Percentiles rank a stretch among this genome's conserved stretches.
phyloP scores from a whole-genome alignment of 2,113 vertebrate species.

The Dunckerocampus dactyliophorus region DNA sequence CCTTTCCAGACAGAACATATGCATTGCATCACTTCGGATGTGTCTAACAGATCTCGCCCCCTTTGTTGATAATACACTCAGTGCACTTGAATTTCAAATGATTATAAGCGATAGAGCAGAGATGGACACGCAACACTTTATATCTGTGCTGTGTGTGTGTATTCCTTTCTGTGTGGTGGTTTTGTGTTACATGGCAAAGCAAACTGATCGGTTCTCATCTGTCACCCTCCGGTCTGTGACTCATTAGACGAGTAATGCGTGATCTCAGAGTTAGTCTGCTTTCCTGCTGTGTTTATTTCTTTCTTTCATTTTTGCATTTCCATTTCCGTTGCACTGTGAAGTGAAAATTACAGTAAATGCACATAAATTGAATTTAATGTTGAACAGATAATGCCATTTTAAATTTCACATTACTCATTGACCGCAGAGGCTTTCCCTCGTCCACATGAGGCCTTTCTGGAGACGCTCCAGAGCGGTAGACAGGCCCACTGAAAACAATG shows the following conservation, averaged over 20 bases:
- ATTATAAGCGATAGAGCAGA: slow-evolving; percentile 11
- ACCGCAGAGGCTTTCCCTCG: neutral
- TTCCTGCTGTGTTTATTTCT: slow-evolving; percentile 8
- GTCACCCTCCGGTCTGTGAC: slow-evolving; percentile 51
- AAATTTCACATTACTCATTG: slow-evolving; percentile 11
- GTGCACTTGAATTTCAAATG: slow-evolving; percentile 12
- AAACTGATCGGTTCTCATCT: slow-evolving; percentile 48
- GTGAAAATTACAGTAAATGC: neutral
- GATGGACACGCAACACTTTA: slow-evolving; percentile 10
- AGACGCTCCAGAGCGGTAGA: slow-evolving; percentile 17
- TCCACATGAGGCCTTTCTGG: slow-evolving; percentile 3
- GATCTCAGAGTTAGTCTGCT: slow-evolving; percentile 37
- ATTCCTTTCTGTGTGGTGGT: slow-evolving; percentile 16
- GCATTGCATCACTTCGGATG: slow-evolving; percentile 14
- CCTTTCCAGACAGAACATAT: slow-evolving; percentile 1
- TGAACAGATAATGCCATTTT: neutral
- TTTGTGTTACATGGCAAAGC: slow-evolving; percentile 42
- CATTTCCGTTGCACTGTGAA: slow-evolving; percentile 8
- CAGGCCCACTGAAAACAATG: slow-evolving; percentile 20
- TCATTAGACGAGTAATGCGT: slow-evolving; percentile 53
- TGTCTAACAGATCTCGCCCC: slow-evolving; percentile 4
- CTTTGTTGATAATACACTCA: slow-evolving; percentile 12
- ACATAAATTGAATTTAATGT: neutral
- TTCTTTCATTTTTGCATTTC: slow-evolving; percentile 14
- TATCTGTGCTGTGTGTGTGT: slow-evolving; percentile 12